Base-by-base conservation (phyloP, 2,797 vertebrate species). In the Sternotherus odoratus region DNA sequence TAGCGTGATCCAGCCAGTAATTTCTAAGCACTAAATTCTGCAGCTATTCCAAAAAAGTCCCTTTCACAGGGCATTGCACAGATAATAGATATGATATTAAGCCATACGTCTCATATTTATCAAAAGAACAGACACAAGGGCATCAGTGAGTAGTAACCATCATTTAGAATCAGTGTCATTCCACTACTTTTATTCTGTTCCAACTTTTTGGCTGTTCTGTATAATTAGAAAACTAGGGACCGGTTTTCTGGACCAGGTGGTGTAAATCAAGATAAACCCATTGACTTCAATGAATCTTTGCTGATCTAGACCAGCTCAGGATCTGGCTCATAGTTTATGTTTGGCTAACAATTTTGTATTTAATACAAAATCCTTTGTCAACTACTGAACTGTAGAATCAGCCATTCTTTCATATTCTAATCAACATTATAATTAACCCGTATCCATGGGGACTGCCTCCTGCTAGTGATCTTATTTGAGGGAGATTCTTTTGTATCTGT, bases 391-490 rank as follows among this genome's bases (percentile, higher is more conserved):
- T 75, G 74, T 51, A 77, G 26, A 8, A 82, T 69, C 39, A 87
- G 82, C 49, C 83, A 79, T 63, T 36, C 36, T 83, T 93, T 91
- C 23, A 60, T 91, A 92, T 86, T 91, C 53, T 88, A 83, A 92
- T 83, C 82, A 93, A 30, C 77, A n/a, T 92, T 48, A 56, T 86
- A 91, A 96, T 92, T 92, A 96, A 91, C 74, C 90, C 39, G 94
- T 96, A 94, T 89, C 93, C 87, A 89, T 93, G 96, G 90, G 74
- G 92, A 95, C 93, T 75, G 49, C 10, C 60, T 92, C 75, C 82
- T 26, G 26, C 46, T 91, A 82, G 28, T 83, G 66, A 91, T 60
- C 10, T 8, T 91, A 82, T 89, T 80, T 96, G 86, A 87, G 96
- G 49, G 74, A 95, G 48, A 95, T 91, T 86, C 23, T 88, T 88